Evolutionary conservation across 2,797 vertebrate genomes (phyloP), one percentile per base, ranked within the genome.

Genomic region (Taenioides sp.): DNA sequence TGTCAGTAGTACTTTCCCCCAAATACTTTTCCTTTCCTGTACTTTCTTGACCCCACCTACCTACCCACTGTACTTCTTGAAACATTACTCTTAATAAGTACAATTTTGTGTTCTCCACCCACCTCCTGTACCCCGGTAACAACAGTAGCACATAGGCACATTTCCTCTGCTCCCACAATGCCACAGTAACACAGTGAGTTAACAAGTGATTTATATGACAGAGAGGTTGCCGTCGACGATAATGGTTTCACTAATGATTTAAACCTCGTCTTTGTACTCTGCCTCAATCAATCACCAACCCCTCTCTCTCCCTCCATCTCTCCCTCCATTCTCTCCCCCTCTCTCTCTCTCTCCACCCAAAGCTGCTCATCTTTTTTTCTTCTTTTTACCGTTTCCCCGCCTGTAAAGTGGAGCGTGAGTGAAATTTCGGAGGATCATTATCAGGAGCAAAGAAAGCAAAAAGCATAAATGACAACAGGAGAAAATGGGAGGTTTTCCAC

Each of bases 181-280:
- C 77, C 70, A 69, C 76, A 75, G 81, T 62, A 83, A 77, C 75
- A 75, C 78, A 78, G 73, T 59, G 79, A 87, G 81, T 87, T 84
- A 86, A 88, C 69, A 73, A 80, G 76, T 86, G 84, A 87, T 89
- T 90, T 85, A 89, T 85, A 85, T 83, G 84, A 82, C 82, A 75
- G 76, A 77, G 80, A 77, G 75, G 79, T 82, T 76, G 77, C 67
- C 80, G 83, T 81, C 75, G 77, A 83, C 60, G 75, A 83, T 84
- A 87, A 89, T 85, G 82, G 82, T 71, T 84, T 73, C 75, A 76
- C 81, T 86, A 90, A 87, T 89, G 86, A 89, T 86, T 88, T 80
- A 88, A 81, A 87, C 83, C 82, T 81, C 81, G 85, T 82, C 81
- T 87, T 88, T 85, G 80, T 82, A 68, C 82, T 86, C 77, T 40